These are phyloP conservation scores for Silurus lanzhouensis DNA, from an alignment of 2,797 vertebrate genomes.

Conservation along the genomic window DNA sequence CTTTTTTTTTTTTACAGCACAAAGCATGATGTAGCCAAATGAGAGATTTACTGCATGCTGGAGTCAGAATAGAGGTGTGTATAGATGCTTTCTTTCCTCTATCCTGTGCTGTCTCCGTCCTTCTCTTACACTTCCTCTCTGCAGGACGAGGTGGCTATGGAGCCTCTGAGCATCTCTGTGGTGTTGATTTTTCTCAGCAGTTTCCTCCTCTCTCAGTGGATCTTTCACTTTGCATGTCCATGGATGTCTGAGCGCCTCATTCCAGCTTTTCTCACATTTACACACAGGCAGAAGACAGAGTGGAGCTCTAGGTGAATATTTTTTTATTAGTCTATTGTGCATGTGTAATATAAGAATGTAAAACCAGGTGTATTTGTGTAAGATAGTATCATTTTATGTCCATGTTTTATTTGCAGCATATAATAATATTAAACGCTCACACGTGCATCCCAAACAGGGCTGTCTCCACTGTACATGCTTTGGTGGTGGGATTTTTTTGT, in stretches of 20 bases:
- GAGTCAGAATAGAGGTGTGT: conserved; percentile 18
- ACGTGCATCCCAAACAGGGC: conserved; percentile 68
- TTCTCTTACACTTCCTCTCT: conserved; percentile 15
- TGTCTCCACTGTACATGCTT: conserved; percentile 81
- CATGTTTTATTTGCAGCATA: not conserved
- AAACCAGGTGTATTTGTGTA: not conserved
- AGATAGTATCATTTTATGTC: not conserved
- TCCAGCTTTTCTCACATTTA: conserved; percentile 75
- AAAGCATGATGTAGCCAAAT: conserved; percentile 30
- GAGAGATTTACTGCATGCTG: conserved; percentile 14
- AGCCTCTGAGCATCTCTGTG: conserved; percentile 65
- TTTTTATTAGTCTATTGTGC: not conserved
- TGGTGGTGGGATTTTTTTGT: conserved; percentile 79
- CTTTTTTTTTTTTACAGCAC: conserved; percentile 17
- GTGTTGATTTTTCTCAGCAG: conserved; percentile 67
- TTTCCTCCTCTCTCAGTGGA: conserved; percentile 78
- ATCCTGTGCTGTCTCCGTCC: conserved; percentile 15
- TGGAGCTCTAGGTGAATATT: conserved; percentile 84
- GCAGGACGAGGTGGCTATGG: conserved; percentile 76
- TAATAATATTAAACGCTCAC: not conserved
- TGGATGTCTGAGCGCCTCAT: conserved; percentile 75
- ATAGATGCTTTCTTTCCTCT: not conserved
- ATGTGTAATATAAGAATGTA: not conserved
- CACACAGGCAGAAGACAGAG: conserved; percentile 78
- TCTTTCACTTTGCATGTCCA: conserved; percentile 78